Evolutionary conservation across 2,888 invertebrate genomes (phyloP).

Genomic region (Monochamus alternatus): DNA sequence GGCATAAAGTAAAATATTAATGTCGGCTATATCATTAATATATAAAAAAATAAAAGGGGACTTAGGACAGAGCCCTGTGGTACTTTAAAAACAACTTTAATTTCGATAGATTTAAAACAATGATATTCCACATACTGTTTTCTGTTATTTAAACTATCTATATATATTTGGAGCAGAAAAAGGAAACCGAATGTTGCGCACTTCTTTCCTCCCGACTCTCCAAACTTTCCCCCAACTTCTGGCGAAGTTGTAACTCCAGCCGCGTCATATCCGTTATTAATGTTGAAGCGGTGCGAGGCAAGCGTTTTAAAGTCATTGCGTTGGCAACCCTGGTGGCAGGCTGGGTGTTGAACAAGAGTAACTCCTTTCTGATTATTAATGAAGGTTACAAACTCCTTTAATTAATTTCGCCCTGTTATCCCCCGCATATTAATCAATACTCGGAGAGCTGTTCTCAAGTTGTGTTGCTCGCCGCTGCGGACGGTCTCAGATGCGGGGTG

Average conservation of each 20-base stretch:
- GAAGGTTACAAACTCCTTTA: conserved; percentile 72
- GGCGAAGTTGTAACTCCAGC: conserved; percentile 44
- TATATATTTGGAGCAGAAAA: no score
- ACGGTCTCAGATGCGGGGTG: conserved; percentile 34
- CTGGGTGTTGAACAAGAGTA: conserved; percentile 63
- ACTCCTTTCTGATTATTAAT: conserved; percentile 70
- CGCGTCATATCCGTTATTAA: conserved; percentile 51
- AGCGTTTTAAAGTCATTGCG: conserved; percentile 49
- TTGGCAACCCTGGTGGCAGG: conserved; percentile 48
- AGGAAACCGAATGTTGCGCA: not conserved
- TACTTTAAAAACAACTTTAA: no score
- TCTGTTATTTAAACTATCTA: no score
- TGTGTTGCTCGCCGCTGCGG: conserved; percentile 44
- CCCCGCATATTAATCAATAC: conserved; percentile 71
- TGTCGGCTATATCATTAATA: no score
- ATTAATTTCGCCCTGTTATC: conserved; percentile 71
- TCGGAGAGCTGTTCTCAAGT: conserved; percentile 57
- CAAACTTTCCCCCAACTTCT: conserved; percentile 28
- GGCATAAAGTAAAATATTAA: no score
- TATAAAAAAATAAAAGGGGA: no score
- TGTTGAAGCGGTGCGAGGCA: conserved; percentile 50
- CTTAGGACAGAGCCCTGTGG: no score
- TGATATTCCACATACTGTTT: no score
- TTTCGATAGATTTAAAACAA: no score
- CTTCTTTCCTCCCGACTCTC: not conserved